Conservation (phyloP, 2,888 invertebrate species). For the Diplazon laetatorius region DNA sequence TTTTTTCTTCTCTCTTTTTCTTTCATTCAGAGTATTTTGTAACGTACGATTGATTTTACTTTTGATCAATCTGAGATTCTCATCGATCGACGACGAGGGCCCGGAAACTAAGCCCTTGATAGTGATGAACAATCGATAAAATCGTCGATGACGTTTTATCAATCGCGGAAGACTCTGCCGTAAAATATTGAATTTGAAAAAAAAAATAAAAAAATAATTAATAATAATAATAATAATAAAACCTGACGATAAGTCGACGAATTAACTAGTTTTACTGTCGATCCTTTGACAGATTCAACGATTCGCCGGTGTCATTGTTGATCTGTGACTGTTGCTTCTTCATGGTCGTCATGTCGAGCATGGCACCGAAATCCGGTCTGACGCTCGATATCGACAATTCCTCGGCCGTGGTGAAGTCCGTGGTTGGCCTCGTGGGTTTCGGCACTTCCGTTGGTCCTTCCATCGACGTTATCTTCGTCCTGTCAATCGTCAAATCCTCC, state of each 20-base stretch:
- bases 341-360: constrained; percentile 79
- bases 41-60: not conserved
- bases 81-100: not conserved
- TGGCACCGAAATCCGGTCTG: constrained; percentile 73
- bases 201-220: too few species aligned
- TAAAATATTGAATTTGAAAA: not conserved
- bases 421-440: constrained; percentile 63
- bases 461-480: constrained; percentile 55
- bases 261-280: constrained; percentile 68
- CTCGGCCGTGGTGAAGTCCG: constrained; percentile 70
- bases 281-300: constrained; percentile 79
- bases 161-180: constrained; percentile 6
- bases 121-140: not conserved
- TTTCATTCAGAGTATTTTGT: not conserved
- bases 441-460: constrained; percentile 47
- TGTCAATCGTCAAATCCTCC: constrained; percentile 62
- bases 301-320: constrained; percentile 73
- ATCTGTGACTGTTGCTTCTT: constrained; percentile 71
- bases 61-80: not conserved
- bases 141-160: not conserved
- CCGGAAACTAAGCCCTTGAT: not conserved
- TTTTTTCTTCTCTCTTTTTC: not conserved
- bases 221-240: too few species aligned
- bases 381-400: constrained; percentile 76
- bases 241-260: not conserved